These are phyloP conservation scores for Hyles vespertilio DNA, from an alignment of 1,140 invertebrate genomes.

Conservation along the genomic window DNA sequence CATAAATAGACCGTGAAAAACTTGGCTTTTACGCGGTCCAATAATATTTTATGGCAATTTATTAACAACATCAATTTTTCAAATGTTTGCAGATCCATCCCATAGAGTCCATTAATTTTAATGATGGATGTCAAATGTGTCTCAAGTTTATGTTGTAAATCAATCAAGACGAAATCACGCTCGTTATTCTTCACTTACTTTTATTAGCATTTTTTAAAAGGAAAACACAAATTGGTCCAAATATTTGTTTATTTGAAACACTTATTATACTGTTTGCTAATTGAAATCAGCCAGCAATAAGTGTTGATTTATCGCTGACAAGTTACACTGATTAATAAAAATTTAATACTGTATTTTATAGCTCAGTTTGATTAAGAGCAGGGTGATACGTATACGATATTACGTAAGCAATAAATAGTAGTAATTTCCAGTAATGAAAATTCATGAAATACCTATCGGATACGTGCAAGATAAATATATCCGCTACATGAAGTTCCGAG, in stretches of 20 bases:
- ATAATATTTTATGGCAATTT: conserved; percentile 28
- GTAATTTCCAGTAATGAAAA: no score
- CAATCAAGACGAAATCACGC: conserved; percentile 27
- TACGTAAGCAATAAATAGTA: no score
- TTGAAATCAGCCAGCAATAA: no score
- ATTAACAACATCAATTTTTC: conserved; percentile 33
- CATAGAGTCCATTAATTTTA: conserved; percentile 31
- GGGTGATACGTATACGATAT: no score
- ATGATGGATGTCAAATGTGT: conserved; percentile 34
- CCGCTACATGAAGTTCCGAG: no score
- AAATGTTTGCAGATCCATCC: conserved; percentile 23
- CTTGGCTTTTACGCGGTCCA: conserved; percentile 6
- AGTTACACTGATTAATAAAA: neutral
- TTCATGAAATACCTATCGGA: no score
- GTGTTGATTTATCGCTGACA: neutral
- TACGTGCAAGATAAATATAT: no score
- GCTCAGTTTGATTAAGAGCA: neutral
- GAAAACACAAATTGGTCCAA: neutral
- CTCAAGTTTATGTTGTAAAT: conserved; percentile 32
- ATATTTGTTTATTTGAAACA: no score
- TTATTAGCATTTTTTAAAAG: conserved; percentile 16
- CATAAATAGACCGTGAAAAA: no score
- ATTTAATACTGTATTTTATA: neutral
- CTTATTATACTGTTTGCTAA: no score
- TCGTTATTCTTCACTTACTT: conserved; percentile 12